Evolutionary conservation across 2,797 vertebrate species (phyloP).

Genomic region (Galagoides demidoff): DNA sequence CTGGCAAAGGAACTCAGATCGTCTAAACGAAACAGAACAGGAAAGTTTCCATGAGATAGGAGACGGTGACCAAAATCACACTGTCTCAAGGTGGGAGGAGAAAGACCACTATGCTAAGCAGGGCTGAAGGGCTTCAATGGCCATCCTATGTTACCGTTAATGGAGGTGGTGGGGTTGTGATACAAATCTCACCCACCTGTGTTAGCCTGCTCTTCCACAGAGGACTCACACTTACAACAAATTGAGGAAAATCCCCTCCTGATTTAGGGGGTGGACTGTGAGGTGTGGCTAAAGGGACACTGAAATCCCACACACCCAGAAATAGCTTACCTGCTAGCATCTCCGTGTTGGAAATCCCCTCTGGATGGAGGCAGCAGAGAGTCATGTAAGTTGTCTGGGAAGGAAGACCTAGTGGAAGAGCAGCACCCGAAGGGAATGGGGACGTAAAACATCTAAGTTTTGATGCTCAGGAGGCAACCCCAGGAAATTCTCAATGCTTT

Average conservation of each 20-base stretch:
- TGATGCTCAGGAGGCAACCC: background rate
- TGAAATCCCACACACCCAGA: background rate
- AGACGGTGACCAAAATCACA: constrained; percentile 1
- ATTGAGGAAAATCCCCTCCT: background rate
- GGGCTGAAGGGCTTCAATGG: background rate
- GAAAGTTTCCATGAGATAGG: background rate
- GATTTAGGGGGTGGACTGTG: background rate
- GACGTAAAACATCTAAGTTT: background rate
- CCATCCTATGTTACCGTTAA: background rate
- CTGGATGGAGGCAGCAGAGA: background rate
- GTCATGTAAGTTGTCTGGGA: constrained; percentile 30
- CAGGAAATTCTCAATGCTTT: background rate
- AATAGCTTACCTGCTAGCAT: constrained; percentile 37
- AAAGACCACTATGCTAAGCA: background rate
- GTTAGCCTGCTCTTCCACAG: background rate
- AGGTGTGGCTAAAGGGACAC: background rate
- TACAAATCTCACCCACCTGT: background rate
- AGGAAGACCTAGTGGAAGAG: background rate
- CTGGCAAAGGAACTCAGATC: constrained; percentile 39
- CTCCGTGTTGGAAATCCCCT: background rate
- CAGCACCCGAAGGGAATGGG: background rate
- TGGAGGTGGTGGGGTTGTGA: background rate
- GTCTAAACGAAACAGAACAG: background rate
- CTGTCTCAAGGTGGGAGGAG: background rate
- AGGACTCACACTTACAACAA: background rate